These are phyloP conservation scores for Patella vulgata DNA, from an alignment of 1,140 invertebrate species.

Conservation along the genomic window DNA sequence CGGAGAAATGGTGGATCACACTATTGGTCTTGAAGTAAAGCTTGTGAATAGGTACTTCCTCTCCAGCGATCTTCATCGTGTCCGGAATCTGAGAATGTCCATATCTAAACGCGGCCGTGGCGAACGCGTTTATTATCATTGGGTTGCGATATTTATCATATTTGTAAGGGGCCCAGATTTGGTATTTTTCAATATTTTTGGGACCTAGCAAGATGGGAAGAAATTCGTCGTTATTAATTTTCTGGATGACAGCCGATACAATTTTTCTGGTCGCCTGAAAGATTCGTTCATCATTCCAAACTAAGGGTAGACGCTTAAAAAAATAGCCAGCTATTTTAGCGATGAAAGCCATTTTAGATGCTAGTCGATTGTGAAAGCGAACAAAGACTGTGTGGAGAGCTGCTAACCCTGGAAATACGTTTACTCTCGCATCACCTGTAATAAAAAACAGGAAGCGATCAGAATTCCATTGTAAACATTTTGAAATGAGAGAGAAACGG, in stretches of 20 bases:
- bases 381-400: slow-evolving; percentile 97
- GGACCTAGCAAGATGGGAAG: too few relatives aligned
- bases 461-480: too few relatives aligned
- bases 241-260: slow-evolving; percentile 92
- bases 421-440: slow-evolving; percentile 73
- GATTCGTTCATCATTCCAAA: slow-evolving; percentile 79
- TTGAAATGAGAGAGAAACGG: too few relatives aligned
- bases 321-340: too few relatives aligned
- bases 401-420: slow-evolving; percentile 72
- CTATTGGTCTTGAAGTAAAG: too few relatives aligned
- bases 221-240: slow-evolving; percentile 82
- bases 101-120: slow-evolving; percentile 8
- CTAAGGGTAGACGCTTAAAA: too few relatives aligned
- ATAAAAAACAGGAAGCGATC: neutral
- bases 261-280: slow-evolving; percentile 88
- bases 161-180: neutral
- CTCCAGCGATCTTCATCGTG: too few relatives aligned
- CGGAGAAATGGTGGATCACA: too few relatives aligned
- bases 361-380: slow-evolving; percentile 93
- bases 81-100: slow-evolving; percentile 3
- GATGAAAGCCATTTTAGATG: slow-evolving; percentile 71
- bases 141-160: neutral
- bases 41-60: too few relatives aligned
- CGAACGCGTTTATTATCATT: slow-evolving; percentile 3
- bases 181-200: too few relatives aligned